phyloP scores from a whole-genome alignment of 2,797 vertebrate species.

The Fratercula arctica region DNA sequence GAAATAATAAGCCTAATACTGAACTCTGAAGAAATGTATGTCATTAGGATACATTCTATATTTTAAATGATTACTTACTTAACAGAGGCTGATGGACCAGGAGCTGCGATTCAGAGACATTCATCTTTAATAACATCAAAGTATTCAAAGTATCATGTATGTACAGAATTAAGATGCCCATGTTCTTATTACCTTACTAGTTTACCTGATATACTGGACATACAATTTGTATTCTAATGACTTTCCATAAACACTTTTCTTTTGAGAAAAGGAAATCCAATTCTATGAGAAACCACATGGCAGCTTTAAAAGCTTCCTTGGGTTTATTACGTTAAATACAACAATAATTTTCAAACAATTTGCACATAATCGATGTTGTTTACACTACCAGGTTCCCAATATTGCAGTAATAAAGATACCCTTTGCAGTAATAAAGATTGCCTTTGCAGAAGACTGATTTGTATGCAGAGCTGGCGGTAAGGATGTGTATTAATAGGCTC shows the following conservation, averaged over 20 bases:
- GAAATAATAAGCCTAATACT: background rate
- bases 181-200: background rate
- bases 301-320: background rate
- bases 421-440: background rate
- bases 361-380: background rate
- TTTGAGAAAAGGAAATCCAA: background rate
- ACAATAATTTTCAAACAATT: background rate
- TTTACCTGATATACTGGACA: background rate
- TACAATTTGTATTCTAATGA: background rate
- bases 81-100: background rate
- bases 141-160: background rate
- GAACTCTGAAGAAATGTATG: background rate
- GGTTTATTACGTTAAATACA: background rate
- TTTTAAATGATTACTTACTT: background rate
- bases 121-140: background rate
- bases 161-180: background rate
- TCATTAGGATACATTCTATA: background rate
- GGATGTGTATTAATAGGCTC: conserved; percentile 50
- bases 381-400: background rate
- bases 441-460: background rate
- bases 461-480: background rate
- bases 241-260: background rate
- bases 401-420: background rate
- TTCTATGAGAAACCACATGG: background rate
- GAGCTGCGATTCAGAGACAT: background rate